Base-by-base conservation (phyloP, 2,113 vertebrate genomes). In the Alosa alosa region DNA sequence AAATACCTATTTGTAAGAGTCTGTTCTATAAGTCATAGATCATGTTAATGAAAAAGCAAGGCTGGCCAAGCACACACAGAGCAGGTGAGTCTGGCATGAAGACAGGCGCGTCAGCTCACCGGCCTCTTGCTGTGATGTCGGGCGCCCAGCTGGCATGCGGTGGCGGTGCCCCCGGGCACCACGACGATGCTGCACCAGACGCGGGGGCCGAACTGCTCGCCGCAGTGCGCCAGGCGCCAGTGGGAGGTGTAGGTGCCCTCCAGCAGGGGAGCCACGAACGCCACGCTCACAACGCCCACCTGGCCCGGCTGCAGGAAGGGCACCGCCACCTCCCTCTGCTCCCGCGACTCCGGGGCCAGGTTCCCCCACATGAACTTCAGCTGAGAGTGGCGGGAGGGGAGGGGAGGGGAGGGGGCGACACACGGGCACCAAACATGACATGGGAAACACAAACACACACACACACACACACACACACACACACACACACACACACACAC, bases 341-440 rank as follows among this genome's bases (percentile, higher is more conserved):
- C 97, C 64, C 96, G 89, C 82, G 96, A 96, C 36, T 96, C 96
- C 94, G 98, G 93, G 4, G 95, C 96, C 89, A 99, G 94, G 91
- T 99, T 99, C 81, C 98, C 98, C 98, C 98, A 99, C 97, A 99
- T 98, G 89, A 99, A 98, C 91, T 97, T 98, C 91, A 99, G 94
- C 98, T 99, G 91, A 44, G 13, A 44, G 87, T 84, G 88, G 55
- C 18, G 55, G 55, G 55, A 60, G 18, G 18, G 4, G 52, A 4
- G 41, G 7, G 49, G 49, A 8, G 49, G 50, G 50, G 50, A 7
- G 8, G 50, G 18, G 18, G 55, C 1, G 55, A 22, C 3, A 22
- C 55, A 81, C 9, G 86, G 86, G 86, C 89, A 93, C 88, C 88
- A 86, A 92, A 60, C 89, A 91, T 22, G 88, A 93, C 90, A 93